A percentile compares a stretch with the other conserved stretches of the same genome.
Conservation (phyloP, 2,797 vertebrate species). For the Danionella dracula region DNA sequence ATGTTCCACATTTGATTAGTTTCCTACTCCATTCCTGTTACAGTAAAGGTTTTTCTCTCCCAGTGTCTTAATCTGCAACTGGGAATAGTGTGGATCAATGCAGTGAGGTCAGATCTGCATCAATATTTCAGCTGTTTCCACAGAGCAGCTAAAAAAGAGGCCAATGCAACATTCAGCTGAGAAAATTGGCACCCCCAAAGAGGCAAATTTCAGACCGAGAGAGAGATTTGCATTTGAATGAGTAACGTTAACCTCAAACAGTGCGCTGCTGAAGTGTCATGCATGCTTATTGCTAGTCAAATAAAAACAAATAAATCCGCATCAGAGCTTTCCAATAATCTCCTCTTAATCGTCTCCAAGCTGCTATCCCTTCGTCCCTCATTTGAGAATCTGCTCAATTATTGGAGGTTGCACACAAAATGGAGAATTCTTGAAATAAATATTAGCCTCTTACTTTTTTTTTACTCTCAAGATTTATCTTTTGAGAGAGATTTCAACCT, state of each 20-base stretch:
- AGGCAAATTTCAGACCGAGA: not conserved
- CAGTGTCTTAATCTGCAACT: not conserved
- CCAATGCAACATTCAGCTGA: not conserved
- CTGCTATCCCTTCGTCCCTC: conserved; percentile 8
- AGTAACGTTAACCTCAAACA: conserved; percentile 13
- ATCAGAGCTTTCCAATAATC: too few relatives aligned
- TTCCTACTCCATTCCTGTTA: not conserved
- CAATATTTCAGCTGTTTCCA: not conserved
- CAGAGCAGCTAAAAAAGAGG: not conserved
- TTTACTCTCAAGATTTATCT: too few relatives aligned
- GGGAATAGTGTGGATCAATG: not conserved
- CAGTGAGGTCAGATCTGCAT: not conserved
- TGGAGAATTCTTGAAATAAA: too few relatives aligned
- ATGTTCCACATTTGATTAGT: not conserved
- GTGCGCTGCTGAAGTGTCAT: not conserved
- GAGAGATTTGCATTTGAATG: conserved; percentile 30
- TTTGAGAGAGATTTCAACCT: too few relatives aligned
- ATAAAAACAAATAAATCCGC: conserved; percentile 20
- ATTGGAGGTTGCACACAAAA: too few relatives aligned
- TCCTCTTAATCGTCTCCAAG: conserved; percentile 18
- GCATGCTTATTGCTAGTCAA: conserved; percentile 10
- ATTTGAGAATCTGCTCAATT: conserved; percentile 18
- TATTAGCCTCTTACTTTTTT: too few relatives aligned
- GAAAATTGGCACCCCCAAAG: conserved; percentile 1
- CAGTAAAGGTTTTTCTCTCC: not conserved